Percentiles rank a stretch among this genome's conserved stretches.
These are phyloP conservation scores for Coluber constrictor DNA, from an alignment of 2,797 vertebrate species.

Conservation along the genomic window DNA sequence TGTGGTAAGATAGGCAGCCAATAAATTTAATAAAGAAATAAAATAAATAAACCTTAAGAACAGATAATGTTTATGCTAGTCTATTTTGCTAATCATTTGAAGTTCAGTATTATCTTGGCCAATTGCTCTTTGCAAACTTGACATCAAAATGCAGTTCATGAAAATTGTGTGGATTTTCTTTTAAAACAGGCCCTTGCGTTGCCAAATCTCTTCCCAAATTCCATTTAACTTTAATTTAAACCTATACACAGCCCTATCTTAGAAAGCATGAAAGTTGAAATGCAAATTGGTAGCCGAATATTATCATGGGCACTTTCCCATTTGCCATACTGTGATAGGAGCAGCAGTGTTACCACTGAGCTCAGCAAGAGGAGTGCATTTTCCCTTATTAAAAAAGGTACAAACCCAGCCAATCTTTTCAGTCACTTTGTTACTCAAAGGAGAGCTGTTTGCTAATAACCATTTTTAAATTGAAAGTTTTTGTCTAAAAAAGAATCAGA, in stretches of 20 bases:
- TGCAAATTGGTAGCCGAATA: not conserved
- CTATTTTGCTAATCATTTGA: not conserved
- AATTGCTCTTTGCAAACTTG: not conserved
- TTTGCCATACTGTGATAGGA: not conserved
- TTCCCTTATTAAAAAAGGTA: not conserved
- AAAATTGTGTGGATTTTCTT: not conserved
- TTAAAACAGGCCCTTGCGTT: not conserved
- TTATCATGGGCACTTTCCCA: not conserved
- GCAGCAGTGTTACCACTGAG: not conserved
- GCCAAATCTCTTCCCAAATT: not conserved
- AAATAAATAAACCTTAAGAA: not conserved
- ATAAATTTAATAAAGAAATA: too few relatives aligned
- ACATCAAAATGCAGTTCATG: not conserved
- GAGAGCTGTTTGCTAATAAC: constrained; percentile 14
- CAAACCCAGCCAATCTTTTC: constrained; percentile 2
- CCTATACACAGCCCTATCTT: not conserved
- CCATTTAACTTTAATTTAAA: constrained; percentile 1
- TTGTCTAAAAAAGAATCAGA: constrained; percentile 46
- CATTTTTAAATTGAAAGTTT: constrained; percentile 34
- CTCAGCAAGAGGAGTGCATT: not conserved
- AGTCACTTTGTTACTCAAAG: not conserved
- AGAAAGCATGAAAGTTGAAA: not conserved
- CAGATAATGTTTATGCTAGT: not conserved
- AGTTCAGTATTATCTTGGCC: not conserved
- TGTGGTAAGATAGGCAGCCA: too few relatives aligned